These are phyloP conservation scores for Ophion ventricosus DNA, from an alignment of 2,888 invertebrate species.

Conservation along the genomic window DNA sequence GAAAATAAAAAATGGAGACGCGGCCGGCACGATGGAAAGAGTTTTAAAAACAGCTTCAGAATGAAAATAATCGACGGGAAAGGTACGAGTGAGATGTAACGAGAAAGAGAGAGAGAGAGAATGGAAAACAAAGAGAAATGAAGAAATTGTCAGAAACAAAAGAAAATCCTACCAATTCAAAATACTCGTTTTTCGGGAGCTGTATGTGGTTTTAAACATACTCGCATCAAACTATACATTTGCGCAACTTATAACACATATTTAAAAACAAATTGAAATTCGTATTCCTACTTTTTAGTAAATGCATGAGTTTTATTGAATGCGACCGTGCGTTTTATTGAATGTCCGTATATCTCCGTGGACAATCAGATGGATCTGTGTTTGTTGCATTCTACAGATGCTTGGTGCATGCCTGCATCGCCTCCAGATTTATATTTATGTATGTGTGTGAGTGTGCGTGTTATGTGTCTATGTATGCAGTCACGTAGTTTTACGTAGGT, in stretches of 20 bases:
- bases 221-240: slow-evolving; percentile 37
- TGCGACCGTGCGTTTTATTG: slow-evolving; percentile 54
- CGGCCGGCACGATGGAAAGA: background rate
- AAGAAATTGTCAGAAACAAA: background rate
- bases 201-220: slow-evolving; percentile 48
- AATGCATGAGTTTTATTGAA: slow-evolving; percentile 42
- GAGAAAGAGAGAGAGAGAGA: slow-evolving; percentile 6
- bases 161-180: slow-evolving; percentile 71
- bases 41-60: background rate
- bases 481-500: slow-evolving; percentile 67
- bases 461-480: background rate
- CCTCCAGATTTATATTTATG: slow-evolving; percentile 15
- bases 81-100: slow-evolving; percentile 21
- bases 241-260: too few relatives aligned
- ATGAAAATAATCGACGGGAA: background rate
- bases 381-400: background rate
- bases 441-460: slow-evolving; percentile 22
- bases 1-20: background rate
- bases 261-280: slow-evolving; percentile 64
- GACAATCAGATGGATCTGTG: background rate
- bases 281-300: slow-evolving; percentile 64
- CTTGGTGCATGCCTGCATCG: slow-evolving; percentile 6
- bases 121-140: slow-evolving; percentile 65
- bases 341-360: slow-evolving; percentile 2
- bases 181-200: background rate